phyloP scores from a whole-genome alignment of 2,113 vertebrate species.

The Podarcis raffonei region DNA sequence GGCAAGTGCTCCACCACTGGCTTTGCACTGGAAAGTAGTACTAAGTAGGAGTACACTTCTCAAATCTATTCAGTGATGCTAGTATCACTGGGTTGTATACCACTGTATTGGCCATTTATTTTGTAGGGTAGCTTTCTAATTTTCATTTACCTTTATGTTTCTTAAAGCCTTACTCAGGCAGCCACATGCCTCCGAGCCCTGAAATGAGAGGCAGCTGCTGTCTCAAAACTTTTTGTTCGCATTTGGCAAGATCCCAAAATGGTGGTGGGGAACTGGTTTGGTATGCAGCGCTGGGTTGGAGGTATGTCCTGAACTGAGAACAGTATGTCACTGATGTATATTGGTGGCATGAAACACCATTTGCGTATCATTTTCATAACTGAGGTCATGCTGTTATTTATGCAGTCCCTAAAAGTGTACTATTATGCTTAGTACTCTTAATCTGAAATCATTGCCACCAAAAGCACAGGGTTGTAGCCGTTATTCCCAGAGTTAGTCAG shows the following conservation, averaged over 20 bases:
- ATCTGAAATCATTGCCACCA: background rate
- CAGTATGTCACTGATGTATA: background rate
- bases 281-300: background rate
- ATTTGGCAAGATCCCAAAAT: background rate
- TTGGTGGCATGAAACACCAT: background rate
- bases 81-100: too few species aligned
- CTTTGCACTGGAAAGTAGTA: background rate
- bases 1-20: background rate
- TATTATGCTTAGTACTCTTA: background rate
- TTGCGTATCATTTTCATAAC: background rate
- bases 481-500: too few species aligned
- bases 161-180: background rate
- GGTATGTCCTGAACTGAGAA: background rate
- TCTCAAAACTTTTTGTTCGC: background rate
- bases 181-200: background rate
- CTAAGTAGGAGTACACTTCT: background rate
- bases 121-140: background rate
- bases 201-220: background rate
- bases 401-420: background rate
- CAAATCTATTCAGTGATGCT: too few species aligned
- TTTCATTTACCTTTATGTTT: background rate
- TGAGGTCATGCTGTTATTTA: background rate
- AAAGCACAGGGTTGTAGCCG: too few species aligned
- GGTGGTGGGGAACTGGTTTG: background rate
- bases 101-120: background rate